These are phyloP conservation scores for Nematostella vectensis DNA, from an alignment of 92 coral and sea anemone genomes.

Conservation along the genomic window DNA sequence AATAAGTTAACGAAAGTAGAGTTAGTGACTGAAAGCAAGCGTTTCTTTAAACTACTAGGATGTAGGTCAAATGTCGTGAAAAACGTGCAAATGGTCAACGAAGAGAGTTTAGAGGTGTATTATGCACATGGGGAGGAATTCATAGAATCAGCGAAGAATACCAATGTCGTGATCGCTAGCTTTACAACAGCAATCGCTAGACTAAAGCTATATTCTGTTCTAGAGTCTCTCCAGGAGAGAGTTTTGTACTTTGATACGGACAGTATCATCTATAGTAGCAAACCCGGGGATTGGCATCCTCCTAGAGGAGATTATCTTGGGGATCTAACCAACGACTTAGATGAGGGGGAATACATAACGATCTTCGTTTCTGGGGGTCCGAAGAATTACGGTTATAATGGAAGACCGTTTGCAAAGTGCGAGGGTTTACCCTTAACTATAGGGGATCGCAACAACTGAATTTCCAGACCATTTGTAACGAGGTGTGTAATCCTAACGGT, in stretches of 20 bases:
- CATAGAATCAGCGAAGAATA: slow-evolving; percentile 6
- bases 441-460: slow-evolving; percentile 9
- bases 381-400: slow-evolving; percentile 18
- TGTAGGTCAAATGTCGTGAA: slow-evolving; percentile 15
- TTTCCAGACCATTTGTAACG: slow-evolving; percentile 7
- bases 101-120: slow-evolving; percentile 12
- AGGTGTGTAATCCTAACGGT: slow-evolving; percentile 13
- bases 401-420: slow-evolving; percentile 6
- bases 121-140: slow-evolving; percentile 16
- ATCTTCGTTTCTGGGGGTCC: slow-evolving; percentile 23
- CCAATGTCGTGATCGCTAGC: slow-evolving; percentile 28
- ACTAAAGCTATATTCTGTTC: slow-evolving; percentile 2
- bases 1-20: slow-evolving; percentile 37
- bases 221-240: background rate
- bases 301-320: slow-evolving; percentile 29
- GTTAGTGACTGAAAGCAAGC: slow-evolving; percentile 23
- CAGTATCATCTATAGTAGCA: slow-evolving; percentile 13
- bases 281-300: background rate
- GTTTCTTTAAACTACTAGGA: slow-evolving; percentile 26
- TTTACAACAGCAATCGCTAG: slow-evolving; percentile 22
- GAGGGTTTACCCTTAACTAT: slow-evolving; percentile 26
- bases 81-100: slow-evolving; percentile 30
- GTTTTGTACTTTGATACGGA: slow-evolving; percentile 39
- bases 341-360: slow-evolving; percentile 7
- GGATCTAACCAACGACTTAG: slow-evolving; percentile 26